Conservation (phyloP, 92 coral and sea anemone genomes). For the Zoanthus gigantus region DNA sequence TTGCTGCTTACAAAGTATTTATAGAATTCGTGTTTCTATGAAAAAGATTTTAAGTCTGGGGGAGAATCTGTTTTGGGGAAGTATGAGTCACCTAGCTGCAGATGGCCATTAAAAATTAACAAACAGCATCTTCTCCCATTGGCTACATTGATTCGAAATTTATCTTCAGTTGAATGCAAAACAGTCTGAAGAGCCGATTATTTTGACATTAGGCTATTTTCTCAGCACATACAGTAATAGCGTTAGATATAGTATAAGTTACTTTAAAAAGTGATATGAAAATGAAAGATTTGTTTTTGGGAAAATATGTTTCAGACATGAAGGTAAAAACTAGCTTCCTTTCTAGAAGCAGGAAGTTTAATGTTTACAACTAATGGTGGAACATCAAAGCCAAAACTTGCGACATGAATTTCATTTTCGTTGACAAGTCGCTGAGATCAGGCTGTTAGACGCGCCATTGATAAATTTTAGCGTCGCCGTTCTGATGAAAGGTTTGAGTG, state of each 20-base stretch:
- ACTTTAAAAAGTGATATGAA: background rate
- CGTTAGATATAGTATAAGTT: background rate
- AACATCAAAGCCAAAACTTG: slow-evolving; percentile 12
- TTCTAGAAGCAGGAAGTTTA: slow-evolving; percentile 31
- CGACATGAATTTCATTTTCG: slow-evolving; percentile 16
- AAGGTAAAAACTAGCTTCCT: background rate
- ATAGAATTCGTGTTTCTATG: background rate
- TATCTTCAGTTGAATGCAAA: slow-evolving; percentile 78
- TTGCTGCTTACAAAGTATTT: background rate
- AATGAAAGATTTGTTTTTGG: slow-evolving; percentile 14
- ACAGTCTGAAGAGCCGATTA: slow-evolving; percentile 28
- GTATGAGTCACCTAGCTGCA: background rate
- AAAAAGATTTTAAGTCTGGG: background rate
- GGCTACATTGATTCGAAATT: slow-evolving; percentile 77
- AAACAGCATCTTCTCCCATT: slow-evolving; percentile 51
- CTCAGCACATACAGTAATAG: background rate
- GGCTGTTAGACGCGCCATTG: slow-evolving; percentile 6
- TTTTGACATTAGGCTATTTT: slow-evolving; percentile 10
- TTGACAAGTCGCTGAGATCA: background rate
- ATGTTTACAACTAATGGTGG: background rate
- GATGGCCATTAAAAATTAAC: slow-evolving; percentile 73
- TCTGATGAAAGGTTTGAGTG: background rate
- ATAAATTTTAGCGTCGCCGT: slow-evolving; percentile 1
- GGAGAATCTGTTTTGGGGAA: background rate
- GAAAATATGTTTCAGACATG: slow-evolving; percentile 2